Evolutionary conservation across 1,140 invertebrate genomes (phyloP).

Genomic region (Trypoxylus dichotomus): DNA sequence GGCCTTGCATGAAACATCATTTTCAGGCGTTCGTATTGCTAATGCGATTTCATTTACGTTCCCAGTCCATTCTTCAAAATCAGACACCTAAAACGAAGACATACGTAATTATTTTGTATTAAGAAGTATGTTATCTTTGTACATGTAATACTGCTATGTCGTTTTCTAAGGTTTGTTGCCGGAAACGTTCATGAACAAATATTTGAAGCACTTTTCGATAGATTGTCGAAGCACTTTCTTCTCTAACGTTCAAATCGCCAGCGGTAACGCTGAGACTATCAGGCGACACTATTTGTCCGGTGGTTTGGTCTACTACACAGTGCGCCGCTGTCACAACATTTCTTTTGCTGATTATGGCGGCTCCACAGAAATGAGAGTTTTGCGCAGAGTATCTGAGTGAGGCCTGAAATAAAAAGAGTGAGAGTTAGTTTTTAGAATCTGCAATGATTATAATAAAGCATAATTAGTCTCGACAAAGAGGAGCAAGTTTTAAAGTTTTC

Average conservation of each 20-base stretch:
- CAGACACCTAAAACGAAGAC: conserved; percentile 18
- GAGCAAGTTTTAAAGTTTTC: too few species aligned
- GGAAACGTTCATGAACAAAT: conserved; percentile 33
- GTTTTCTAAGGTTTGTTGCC: conserved; percentile 30
- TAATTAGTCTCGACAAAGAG: too few species aligned
- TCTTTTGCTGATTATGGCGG: conserved; percentile 55
- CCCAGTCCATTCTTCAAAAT: not conserved
- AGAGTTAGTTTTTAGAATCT: too few species aligned
- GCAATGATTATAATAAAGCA: too few species aligned
- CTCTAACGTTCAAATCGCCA: conserved; percentile 33
- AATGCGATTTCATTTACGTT: conserved; percentile 35
- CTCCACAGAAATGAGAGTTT: conserved; percentile 59
- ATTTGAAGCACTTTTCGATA: conserved; percentile 34
- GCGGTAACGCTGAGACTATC: conserved; percentile 36
- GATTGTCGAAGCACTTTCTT: conserved; percentile 25
- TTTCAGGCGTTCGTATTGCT: not conserved
- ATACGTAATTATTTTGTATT: not conserved
- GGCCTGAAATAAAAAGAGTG: not conserved
- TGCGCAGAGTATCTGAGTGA: not conserved
- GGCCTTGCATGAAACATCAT: not conserved
- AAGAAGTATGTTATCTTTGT: not conserved
- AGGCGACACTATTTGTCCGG: conserved; percentile 34
- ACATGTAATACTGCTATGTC: conserved; percentile 40
- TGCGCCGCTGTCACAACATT: conserved; percentile 65
- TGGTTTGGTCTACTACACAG: conserved; percentile 52